A percentile compares a stretch with the other conserved stretches of the same genome.
These are phyloP conservation scores for Acropora yongei DNA, from an alignment of 64 coral and sea anemone genomes.

Conservation along the genomic window DNA sequence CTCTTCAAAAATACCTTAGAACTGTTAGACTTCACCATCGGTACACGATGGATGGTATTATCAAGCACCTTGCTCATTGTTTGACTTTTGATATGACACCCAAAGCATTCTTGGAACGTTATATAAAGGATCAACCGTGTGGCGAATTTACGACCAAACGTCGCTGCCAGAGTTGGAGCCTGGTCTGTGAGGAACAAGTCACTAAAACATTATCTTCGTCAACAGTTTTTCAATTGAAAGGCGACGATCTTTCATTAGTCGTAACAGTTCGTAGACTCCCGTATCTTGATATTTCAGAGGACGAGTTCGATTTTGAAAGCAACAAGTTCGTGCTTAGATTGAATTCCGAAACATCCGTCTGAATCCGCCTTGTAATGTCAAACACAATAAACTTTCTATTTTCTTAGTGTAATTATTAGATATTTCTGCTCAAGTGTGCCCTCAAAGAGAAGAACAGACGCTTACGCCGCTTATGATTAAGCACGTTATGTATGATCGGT, in stretches of 20 bases:
- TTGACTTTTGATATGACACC: conserved; percentile 98
- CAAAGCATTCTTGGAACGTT: conserved; percentile 98
- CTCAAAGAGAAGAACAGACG: conserved; percentile 38
- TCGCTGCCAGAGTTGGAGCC: conserved; percentile 83
- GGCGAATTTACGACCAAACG: conserved; percentile 74
- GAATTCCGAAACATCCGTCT: conserved; percentile 98
- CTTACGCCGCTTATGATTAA: neutral
- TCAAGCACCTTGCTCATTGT: conserved; percentile 98
- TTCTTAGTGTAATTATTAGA: conserved; percentile 10
- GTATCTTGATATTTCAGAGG: conserved; percentile 82
- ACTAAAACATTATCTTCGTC: conserved; percentile 85
- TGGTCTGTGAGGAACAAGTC: conserved; percentile 99
- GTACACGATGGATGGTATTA: conserved; percentile 95
- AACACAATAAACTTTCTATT: neutral
- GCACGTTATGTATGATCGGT: neutral
- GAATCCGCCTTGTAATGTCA: neutral
- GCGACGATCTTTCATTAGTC: conserved; percentile 80
- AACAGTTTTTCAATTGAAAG: conserved; percentile 95
- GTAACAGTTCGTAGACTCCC: conserved; percentile 92
- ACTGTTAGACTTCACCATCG: conserved; percentile 96
- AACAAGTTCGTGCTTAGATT: conserved; percentile 95
- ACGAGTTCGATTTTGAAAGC: conserved; percentile 97
- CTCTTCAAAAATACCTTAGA: conserved; percentile 95
- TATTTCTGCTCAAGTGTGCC: conserved; percentile 17
- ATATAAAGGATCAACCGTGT: conserved; percentile 91